These are phyloP conservation scores for Melinaea menophilus DNA, from an alignment of 2,888 invertebrate species.

Conservation along the genomic window DNA sequence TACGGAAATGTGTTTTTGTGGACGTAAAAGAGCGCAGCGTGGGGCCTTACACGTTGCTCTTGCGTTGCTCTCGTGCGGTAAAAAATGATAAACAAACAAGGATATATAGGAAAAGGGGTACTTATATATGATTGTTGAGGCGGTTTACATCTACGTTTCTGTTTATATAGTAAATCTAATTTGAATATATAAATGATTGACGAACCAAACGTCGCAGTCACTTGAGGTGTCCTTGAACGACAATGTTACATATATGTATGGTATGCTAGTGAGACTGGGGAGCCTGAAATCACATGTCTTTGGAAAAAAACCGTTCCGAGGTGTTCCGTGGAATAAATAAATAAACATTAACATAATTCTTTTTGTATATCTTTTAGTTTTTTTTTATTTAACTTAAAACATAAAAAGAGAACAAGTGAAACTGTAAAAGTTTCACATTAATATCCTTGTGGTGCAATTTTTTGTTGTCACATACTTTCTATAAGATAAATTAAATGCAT, in stretches of 20 bases:
- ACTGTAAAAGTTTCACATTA: neutral
- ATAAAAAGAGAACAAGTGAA: neutral
- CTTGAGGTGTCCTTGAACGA: conserved; percentile 51
- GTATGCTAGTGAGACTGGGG: conserved; percentile 38
- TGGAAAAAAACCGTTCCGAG: conserved; percentile 11
- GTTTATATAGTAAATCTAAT: conserved; percentile 12
- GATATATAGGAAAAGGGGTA: conserved; percentile 10
- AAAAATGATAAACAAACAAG: conserved; percentile 41
- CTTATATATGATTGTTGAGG: neutral
- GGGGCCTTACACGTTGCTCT: conserved; percentile 55
- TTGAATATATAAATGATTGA: conserved; percentile 39
- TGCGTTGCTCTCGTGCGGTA: conserved; percentile 46
- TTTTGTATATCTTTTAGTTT: neutral
- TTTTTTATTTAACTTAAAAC: conserved; percentile 8
- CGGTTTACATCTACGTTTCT: conserved; percentile 1
- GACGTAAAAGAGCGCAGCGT: conserved; percentile 75
- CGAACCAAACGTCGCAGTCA: conserved; percentile 44
- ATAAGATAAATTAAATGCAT: no score
- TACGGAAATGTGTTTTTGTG: conserved; percentile 78
- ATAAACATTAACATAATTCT: conserved; percentile 7
- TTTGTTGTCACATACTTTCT: no score
- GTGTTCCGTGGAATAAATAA: conserved; percentile 14
- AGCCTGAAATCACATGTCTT: conserved; percentile 25
- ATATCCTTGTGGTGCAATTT: neutral
- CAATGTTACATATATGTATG: conserved; percentile 56